Percentiles rank a stretch among this genome's conserved stretches.
Conservation (phyloP, 2,888 invertebrate genomes). For the Thumatha senex region DNA sequence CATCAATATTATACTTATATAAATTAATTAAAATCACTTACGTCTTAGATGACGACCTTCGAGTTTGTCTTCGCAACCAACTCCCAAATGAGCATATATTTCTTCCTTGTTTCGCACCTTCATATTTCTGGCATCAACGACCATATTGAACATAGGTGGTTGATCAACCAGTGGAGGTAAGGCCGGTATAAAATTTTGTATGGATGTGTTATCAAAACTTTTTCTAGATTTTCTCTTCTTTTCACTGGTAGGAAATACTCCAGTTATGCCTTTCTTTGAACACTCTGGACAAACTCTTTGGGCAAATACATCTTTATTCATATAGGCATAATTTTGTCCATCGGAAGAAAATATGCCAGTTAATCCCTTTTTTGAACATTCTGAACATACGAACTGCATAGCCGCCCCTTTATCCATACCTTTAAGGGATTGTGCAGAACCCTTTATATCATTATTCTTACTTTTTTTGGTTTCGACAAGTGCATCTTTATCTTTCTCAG, state of each 20-base stretch:
- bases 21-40: no score
- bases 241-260: neutral
- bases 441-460: no score
- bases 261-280: neutral
- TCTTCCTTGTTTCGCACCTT: constrained; percentile 1
- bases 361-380: neutral
- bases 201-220: neutral
- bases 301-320: no score
- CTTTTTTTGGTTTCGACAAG: no score
- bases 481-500: no score
- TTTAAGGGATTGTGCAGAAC: no score
- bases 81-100: neutral
- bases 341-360: no score
- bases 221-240: neutral
- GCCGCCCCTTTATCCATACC: no score
- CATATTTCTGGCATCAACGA: constrained; percentile 1
- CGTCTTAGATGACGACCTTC: neutral
- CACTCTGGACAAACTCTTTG: no score
- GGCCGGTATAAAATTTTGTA: neutral
- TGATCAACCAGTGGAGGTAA: neutral
- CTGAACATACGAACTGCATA: neutral
- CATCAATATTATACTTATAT: no score
- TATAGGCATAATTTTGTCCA: no score
- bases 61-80: neutral
- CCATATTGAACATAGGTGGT: neutral